These are phyloP conservation scores for Petrocephalus schoutedeni DNA, from an alignment of 2,797 vertebrate species.

Conservation along the genomic window DNA sequence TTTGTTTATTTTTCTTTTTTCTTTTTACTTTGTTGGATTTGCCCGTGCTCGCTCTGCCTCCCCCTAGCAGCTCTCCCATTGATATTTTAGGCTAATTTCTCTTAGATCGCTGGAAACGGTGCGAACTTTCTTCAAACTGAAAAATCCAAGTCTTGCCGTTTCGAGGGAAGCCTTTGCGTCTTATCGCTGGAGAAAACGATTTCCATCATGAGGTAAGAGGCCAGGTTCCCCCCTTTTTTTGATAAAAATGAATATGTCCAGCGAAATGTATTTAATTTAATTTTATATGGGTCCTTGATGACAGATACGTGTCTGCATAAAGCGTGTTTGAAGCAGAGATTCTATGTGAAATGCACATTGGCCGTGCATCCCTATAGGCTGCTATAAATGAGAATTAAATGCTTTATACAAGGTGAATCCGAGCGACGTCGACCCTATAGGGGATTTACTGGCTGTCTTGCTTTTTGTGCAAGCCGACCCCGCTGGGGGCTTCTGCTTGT, in stretches of 20 bases:
- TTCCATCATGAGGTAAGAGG: slow-evolving; percentile 62
- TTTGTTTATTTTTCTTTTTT: slow-evolving; percentile 36
- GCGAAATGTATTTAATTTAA: background rate
- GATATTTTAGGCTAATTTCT: slow-evolving; percentile 38
- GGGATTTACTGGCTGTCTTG: background rate
- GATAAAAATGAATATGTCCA: background rate
- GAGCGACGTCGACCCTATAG: background rate
- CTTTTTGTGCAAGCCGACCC: background rate
- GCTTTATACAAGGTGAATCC: background rate
- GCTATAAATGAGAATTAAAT: background rate
- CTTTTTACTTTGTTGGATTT: slow-evolving; percentile 34
- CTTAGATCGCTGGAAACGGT: slow-evolving; percentile 24
- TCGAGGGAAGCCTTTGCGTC: background rate
- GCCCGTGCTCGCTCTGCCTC: slow-evolving; percentile 32
- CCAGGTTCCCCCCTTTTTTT: background rate
- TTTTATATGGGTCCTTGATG: background rate
- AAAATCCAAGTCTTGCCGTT: slow-evolving; percentile 18
- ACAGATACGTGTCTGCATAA: background rate
- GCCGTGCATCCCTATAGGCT: background rate
- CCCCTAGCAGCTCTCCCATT: slow-evolving; percentile 37
- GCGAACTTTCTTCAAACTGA: slow-evolving; percentile 50
- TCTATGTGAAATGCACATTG: background rate
- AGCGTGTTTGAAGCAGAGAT: background rate
- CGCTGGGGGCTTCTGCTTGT: background rate
- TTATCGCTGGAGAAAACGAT: slow-evolving; percentile 17